Evolutionary conservation across 2,797 vertebrate species (phyloP), one percentile per base, ranked within the genome.

Genomic region (Anas acuta): DNA sequence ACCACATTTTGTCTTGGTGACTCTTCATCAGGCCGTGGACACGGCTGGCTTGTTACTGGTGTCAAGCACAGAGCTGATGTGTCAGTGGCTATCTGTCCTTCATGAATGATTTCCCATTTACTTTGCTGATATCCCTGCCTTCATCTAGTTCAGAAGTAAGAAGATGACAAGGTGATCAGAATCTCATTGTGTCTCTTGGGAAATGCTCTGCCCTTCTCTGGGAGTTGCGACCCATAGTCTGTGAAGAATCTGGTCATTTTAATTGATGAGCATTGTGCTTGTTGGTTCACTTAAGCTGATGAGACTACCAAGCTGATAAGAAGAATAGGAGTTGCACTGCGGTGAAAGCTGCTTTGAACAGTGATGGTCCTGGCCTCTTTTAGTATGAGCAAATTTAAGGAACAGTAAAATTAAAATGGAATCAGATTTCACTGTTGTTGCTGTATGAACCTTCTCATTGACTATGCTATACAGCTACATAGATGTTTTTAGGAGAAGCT

Each of bases 131-230:
- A 33, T 32, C n/a, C 57, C 67, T 39, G 62, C 56, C 21, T 69
- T 73, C 35, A 11, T 67, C 28, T 61, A 14, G 2, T 49, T 65
- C 25, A 21, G 75, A 65, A 53, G 41, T 51, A 51, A 69, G 28
- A 53, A 33, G 39, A 69, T 41, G 51, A 49, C 20, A 22, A 49
- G 43, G 23, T 10, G 60, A 45, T 89, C 28, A 62, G 47, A 23
- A 77, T 28, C 1, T 2, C 2, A 0, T 30, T 21, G 39, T 32
- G 22, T 41, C 21, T 76, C 26, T 35, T 37, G 21, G 28, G 51
- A 61, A 2, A 4, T 54, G 70, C 51, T 56, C 39, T 56, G 53
- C 22, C 45, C 12, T 18, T 28, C 0, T 21, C 32, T 37, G 70
- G 19, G 35, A 54, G 32, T 76, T 81, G 23, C 6, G 5, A 33